Conservation (phyloP, 1,140 invertebrate genomes). For the Laupala kohalensis region DNA sequence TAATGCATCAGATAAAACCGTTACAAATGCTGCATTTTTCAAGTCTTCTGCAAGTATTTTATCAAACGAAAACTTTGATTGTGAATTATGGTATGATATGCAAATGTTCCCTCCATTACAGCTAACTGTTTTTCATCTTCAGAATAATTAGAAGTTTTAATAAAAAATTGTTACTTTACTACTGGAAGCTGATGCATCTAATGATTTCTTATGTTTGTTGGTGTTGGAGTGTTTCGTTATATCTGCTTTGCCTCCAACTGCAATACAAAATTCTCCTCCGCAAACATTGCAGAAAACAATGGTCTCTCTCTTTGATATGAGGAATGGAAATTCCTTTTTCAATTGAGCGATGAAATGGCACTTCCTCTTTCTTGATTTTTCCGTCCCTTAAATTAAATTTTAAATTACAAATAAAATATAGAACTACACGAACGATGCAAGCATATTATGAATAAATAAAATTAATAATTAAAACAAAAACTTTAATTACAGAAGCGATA, state of each 20-base stretch:
- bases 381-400: too few relatives aligned
- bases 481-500: too few relatives aligned
- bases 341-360: conserved; percentile 14
- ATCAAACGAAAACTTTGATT: conserved; percentile 5
- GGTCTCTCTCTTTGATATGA: conserved; percentile 12
- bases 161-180: conserved; percentile 12
- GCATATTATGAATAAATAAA: conserved; percentile 14
- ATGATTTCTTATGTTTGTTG: conserved; percentile 14
- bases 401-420: conserved; percentile 14
- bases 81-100: conserved; percentile 3
- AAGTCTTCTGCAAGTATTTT: conserved; percentile 14
- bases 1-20: conserved; percentile 11
- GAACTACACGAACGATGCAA: conserved; percentile 9
- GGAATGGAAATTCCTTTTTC: conserved; percentile 15
- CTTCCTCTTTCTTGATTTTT: too few relatives aligned
- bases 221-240: conserved; percentile 10
- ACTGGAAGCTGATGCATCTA: not conserved
- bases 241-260: conserved; percentile 13
- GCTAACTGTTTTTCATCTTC: conserved; percentile 15
- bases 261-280: conserved; percentile 15
- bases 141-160: conserved; percentile 15
- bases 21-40: conserved; percentile 10
- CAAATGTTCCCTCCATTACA: conserved; percentile 12
- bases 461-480: conserved; percentile 2
- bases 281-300: conserved; percentile 16